Conservation (phyloP, 2,888 invertebrate genomes). For the Augiades crinisus region DNA sequence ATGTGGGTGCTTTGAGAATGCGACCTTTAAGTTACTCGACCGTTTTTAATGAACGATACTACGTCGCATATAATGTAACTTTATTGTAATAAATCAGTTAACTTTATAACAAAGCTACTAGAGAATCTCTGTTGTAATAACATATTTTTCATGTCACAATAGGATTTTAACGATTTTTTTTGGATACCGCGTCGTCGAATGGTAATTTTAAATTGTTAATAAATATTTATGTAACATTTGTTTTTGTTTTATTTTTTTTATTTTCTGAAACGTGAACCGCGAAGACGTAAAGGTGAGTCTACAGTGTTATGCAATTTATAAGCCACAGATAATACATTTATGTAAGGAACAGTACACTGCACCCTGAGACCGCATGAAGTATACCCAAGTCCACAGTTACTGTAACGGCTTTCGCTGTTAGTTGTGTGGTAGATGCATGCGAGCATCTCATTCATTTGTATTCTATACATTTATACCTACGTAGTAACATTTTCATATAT, state of each 20-base stretch:
- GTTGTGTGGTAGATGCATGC: slow-evolving; percentile 58
- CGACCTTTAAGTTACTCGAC: slow-evolving; percentile 52
- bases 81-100: slow-evolving; percentile 26
- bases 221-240: slow-evolving; percentile 76
- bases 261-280: slow-evolving; percentile 22
- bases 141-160: slow-evolving; percentile 52
- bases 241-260: slow-evolving; percentile 61
- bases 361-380: slow-evolving; percentile 28
- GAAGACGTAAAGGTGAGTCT: slow-evolving; percentile 54
- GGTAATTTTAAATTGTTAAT: slow-evolving; percentile 74
- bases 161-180: slow-evolving; percentile 45
- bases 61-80: slow-evolving; percentile 28
- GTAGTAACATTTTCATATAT: too few species aligned
- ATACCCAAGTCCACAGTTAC: slow-evolving; percentile 23
- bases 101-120: slow-evolving; percentile 26
- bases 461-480: slow-evolving; percentile 38
- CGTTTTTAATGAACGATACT: slow-evolving; percentile 38
- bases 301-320: slow-evolving; percentile 79
- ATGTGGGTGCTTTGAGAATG: slow-evolving; percentile 64
- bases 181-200: slow-evolving; percentile 57
- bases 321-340: slow-evolving; percentile 40
- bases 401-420: slow-evolving; percentile 64
- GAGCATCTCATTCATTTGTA: slow-evolving; percentile 47
- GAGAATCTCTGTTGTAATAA: slow-evolving; percentile 65
- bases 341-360: slow-evolving; percentile 19